Evolutionary conservation across 2,113 vertebrate species (phyloP), one percentile per base, ranked within the genome.

Genomic region (Rafetus swinhoei): DNA sequence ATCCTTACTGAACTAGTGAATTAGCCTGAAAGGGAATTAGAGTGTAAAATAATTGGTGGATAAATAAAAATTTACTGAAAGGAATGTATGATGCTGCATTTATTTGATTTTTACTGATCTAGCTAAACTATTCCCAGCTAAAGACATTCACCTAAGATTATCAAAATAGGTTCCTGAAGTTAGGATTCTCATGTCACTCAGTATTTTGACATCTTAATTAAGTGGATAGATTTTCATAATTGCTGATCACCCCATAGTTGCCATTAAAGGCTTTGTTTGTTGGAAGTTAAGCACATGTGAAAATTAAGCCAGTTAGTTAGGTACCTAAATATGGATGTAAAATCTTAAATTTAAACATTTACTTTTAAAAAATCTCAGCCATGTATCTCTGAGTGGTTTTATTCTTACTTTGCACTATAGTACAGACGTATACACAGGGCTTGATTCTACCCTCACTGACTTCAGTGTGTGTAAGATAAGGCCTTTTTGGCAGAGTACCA

Each of bases 61-160:
- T 69, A 76, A 95, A n/a, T 62, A 86, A 92, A 95, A 87, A 95
- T 79, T 81, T 95, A 83, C 21, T 86, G 50, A 94, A 93, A 69
- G 11, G 22, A 95, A 72, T 3, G 52, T 86, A 74, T 81, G 19
- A 72, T 81, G 27, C 24, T 81, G 7, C 3, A 18, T 0, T 0
- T 13, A 9, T 5, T 89, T 6, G 81, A 0, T 90, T 85, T 95
- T 92, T 92, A n/a, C 14, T 45, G 1, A 59, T 53, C 3, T 57
- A 57, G 4, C 18, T 87, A 92, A 93, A 55, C 15, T 84, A 29
- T 77, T 25, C 88, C 86, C 52, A 55, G 35, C 6, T 79, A 62
- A 81, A 87, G n/a, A 29, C 53, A 35, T 77, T n/a, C 29, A 62
- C 18, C 69, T 69, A 52, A 56, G 76, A 18, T 27, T 94, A 12